Evolutionary conservation across 2,888 invertebrate genomes (phyloP).

Genomic region (Azorinus chamasolen): DNA sequence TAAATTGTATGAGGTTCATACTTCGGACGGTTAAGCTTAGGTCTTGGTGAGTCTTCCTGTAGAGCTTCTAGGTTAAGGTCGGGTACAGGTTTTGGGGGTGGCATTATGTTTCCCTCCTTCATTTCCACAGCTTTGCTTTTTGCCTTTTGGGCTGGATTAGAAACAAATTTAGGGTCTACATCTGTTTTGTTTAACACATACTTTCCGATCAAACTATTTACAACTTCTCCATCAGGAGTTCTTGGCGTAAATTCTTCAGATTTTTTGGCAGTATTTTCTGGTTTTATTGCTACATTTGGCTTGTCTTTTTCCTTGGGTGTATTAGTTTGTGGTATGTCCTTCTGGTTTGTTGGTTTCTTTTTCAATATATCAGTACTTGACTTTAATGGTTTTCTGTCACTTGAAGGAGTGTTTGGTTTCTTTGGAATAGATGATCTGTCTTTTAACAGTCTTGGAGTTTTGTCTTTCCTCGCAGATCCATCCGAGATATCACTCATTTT

Average conservation of each 20-base stretch:
- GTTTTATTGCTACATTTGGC: not conserved
- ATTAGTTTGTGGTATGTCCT: not conserved
- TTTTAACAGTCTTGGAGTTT: slow-evolving; percentile 48
- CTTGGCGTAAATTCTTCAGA: slow-evolving; percentile 52
- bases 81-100: slow-evolving; percentile 18
- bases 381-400: not conserved
- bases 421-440: slow-evolving; percentile 16
- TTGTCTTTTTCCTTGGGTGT: not conserved
- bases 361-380: not conserved
- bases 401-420: not conserved
- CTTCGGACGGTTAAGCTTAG: slow-evolving; percentile 68
- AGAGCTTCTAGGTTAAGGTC: slow-evolving; percentile 51
- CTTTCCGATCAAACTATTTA: slow-evolving; percentile 46
- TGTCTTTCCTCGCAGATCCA: slow-evolving; percentile 39
- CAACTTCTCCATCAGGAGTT: slow-evolving; percentile 44
- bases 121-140: not conserved
- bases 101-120: slow-evolving; percentile 14
- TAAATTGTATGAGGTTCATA: slow-evolving; percentile 69
- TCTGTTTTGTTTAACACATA: slow-evolving; percentile 25
- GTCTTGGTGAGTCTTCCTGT: slow-evolving; percentile 57
- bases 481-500: slow-evolving; percentile 30
- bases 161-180: slow-evolving; percentile 8
- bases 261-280: slow-evolving; percentile 1
- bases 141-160: slow-evolving; percentile 26
- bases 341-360: not conserved